These are phyloP conservation scores for Eristalinus aeneus DNA, from an alignment of 2,888 invertebrate species.

Conservation along the genomic window DNA sequence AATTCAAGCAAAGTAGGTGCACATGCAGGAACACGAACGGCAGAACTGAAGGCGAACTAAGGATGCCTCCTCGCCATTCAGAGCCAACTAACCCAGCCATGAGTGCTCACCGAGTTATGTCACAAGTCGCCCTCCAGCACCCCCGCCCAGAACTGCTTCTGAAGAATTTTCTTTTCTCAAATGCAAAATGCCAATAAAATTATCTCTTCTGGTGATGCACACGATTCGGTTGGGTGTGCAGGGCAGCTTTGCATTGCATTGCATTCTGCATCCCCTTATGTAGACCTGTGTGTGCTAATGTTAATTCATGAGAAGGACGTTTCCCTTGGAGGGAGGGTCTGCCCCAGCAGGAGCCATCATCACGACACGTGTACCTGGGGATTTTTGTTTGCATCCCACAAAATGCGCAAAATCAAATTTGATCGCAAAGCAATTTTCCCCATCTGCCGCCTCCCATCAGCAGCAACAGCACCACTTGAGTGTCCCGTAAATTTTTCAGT, in stretches of 20 bases:
- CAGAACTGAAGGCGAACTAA: constrained; percentile 33
- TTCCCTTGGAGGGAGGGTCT: background rate
- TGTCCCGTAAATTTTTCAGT: constrained; percentile 1
- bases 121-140: constrained; percentile 35
- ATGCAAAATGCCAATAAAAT: constrained; percentile 72
- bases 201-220: constrained; percentile 64
- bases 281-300: constrained; percentile 55
- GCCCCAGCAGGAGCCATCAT: background rate
- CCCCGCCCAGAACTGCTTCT: constrained; percentile 5
- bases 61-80: constrained; percentile 55
- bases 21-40: background rate
- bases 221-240: constrained; percentile 56
- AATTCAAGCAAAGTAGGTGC: constrained; percentile 71
- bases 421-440: constrained; percentile 22
- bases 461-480: background rate
- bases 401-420: constrained; percentile 66
- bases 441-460: background rate
- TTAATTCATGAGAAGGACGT: constrained; percentile 55
- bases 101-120: constrained; percentile 60
- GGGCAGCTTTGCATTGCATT: constrained; percentile 58
- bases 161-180: constrained; percentile 24
- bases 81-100: constrained; percentile 61
- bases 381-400: constrained; percentile 54
- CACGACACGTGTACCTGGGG: background rate
- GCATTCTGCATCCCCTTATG: constrained; percentile 47